Base-by-base conservation (phyloP, 2,797 vertebrate genomes). In the Anguilla pacifica region DNA sequence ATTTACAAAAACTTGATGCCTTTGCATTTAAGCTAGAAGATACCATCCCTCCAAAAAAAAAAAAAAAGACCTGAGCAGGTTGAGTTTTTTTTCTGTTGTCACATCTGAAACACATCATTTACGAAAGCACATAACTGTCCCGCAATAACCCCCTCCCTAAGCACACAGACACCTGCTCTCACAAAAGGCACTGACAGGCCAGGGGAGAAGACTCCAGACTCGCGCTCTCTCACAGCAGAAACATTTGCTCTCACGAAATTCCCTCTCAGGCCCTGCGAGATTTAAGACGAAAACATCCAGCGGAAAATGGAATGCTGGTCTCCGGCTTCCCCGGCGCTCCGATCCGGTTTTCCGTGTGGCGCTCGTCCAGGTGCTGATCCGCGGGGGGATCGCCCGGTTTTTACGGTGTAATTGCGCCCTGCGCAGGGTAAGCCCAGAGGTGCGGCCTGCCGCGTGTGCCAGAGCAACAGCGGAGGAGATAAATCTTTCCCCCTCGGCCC, bases 381-480 rank as follows among this genome's bases (percentile, higher is more conserved):
- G 39, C 0, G 15, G 85, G 15, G 85, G 64, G 72, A 88, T 86
- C 83, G 79, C 85, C 72, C 39, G 5, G 85, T 79, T 89, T 2
- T 86, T 85, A 89, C 88, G 85, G 67, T 84, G 88, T 90, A 51
- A 91, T 91, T 89, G 89, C 84, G 49, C 39, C 77, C 84, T 72
- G 85, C 67, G 1, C 84, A 87, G 92, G 89, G 88, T 6, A 35
- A 87, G 87, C 53, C 90, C 88, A 61, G 19, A 88, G 89, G 90
- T 49, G 85, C 84, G 57, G 53, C 57, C 89, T 88, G 74, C 82
- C 15, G 89, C 86, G 85, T 88, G 10, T 77, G 39, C n/a, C 94
- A 92, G 85, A 10, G 89, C 87, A 85, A 19, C 79, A 77, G 86
- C 89, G 88, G 89, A 90, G 88, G 81, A 89, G 91, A 91, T 91